Base-by-base conservation (phyloP, 2,888 invertebrate species). In the Orchesella flavescens region DNA sequence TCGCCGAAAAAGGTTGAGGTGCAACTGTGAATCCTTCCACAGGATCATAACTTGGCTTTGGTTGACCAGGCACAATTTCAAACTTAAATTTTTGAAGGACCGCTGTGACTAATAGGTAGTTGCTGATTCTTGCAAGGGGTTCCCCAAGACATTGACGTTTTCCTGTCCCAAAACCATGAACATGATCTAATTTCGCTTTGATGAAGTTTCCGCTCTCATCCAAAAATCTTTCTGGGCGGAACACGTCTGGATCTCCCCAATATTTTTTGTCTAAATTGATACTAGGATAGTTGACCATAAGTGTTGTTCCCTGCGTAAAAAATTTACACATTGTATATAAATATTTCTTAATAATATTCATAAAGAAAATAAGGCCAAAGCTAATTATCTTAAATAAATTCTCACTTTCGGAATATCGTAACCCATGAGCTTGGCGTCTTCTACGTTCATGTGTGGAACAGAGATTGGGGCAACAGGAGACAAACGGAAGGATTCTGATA, bases 371-470 rank as follows among this genome's bases (percentile, higher is more conserved):
- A n/a, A n/a, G n/a, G n/a, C n/a, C n/a, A n/a, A n/a, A n/a, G n/a
- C n/a, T n/a, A n/a, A n/a, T n/a, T n/a, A n/a, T n/a, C n/a, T n/a
- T n/a, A n/a, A n/a, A n/a, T n/a, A n/a, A n/a, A n/a, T n/a, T n/a
- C n/a, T n/a, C n/a, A 90, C 90, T 89, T 90, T 91, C 0, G 93
- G 92, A 87, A 93, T 91, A 24, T 88, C 89, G 88, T 93, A 94
- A 13, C 92, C 92, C 12, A 90, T 91, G 1, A 94, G 88, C 21
- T 87, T 90, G 0, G 93, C 93, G 63, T 93, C 91, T 80, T 89
- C 90, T 0, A 92, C 88, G 0, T 92, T 92, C 79, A 93, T 89
- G 85, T 92, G 90, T 2, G 92, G 92, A 2, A 92, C 92, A 72
- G 90, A 76, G 1, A 92, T 87, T 17, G 92, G 92, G 4, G 90